Conservation (phyloP, 1,140 invertebrate species). For the Zaprionus camerounensis region DNA sequence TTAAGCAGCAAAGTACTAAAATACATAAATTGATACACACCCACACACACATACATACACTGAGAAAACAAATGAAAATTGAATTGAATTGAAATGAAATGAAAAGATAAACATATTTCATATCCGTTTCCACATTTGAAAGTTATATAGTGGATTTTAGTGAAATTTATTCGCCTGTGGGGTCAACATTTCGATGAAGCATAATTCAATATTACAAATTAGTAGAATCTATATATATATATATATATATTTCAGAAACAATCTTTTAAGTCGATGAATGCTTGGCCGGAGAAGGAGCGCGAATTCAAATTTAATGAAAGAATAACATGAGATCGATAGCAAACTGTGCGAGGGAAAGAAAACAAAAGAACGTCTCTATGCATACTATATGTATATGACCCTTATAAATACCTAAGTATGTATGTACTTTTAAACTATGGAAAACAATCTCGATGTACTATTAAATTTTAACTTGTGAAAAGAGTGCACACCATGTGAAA, state of each 20-base stretch:
- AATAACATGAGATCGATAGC: not conserved
- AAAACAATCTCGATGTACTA: constrained; percentile 78
- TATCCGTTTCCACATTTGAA: constrained; percentile 75
- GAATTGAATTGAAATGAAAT: constrained; percentile 6
- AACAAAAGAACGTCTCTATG: constrained; percentile 24
- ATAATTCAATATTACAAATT: constrained; percentile 64
- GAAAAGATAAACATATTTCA: constrained; percentile 54
- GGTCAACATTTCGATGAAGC: constrained; percentile 50
- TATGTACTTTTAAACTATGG: constrained; percentile 70
- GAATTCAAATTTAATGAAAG: constrained; percentile 32
- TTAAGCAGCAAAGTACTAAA: constrained; percentile 59
- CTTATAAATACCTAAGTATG: constrained; percentile 50
- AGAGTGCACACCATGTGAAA: constrained; percentile 35
- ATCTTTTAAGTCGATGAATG: constrained; percentile 62
- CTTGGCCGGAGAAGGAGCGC: constrained; percentile 16
- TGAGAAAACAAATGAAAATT: constrained; percentile 3
- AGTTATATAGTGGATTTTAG: constrained; percentile 70
- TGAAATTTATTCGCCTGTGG: constrained; percentile 68
- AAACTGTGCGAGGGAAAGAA: constrained; percentile 14
- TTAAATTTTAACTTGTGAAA: constrained; percentile 73
- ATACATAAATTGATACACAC: constrained; percentile 48
- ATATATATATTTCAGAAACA: constrained; percentile 52
- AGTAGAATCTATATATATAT: constrained; percentile 30
- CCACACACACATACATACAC: constrained; percentile 26
- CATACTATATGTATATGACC: constrained; percentile 51